Conservation (phyloP, 2,888 invertebrate genomes). For the Drosophila diplacantha region DNA sequence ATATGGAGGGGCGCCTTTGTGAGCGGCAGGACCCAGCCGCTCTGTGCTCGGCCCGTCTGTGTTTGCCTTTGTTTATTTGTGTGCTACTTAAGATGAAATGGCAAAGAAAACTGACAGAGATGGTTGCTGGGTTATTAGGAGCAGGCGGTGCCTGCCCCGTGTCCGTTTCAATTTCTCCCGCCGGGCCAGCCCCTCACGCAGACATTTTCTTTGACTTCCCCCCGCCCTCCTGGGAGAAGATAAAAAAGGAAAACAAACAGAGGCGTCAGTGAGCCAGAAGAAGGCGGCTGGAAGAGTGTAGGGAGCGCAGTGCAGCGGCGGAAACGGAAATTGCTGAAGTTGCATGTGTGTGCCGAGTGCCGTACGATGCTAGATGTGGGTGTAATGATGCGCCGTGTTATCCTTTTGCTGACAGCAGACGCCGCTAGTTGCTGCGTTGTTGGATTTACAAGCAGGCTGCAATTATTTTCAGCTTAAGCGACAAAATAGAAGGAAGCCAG, state of each 20-base stretch:
- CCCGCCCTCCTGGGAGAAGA: slow-evolving; percentile 42
- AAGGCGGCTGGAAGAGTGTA: slow-evolving; percentile 11
- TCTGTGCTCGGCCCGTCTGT: slow-evolving; percentile 27
- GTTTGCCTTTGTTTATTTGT: slow-evolving; percentile 62
- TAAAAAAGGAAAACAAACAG: slow-evolving; percentile 19
- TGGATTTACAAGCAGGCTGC: slow-evolving; percentile 73
- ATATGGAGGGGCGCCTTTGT: slow-evolving; percentile 53
- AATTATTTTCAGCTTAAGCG: slow-evolving; percentile 77
- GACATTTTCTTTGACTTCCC: slow-evolving; percentile 59
- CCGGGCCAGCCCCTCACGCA: slow-evolving; percentile 56
- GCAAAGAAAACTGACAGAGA: slow-evolving; percentile 63
- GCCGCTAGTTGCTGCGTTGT: slow-evolving; percentile 43
- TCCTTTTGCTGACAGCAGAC: slow-evolving; percentile 56
- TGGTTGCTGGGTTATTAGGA: slow-evolving; percentile 12
- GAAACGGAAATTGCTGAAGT: slow-evolving; percentile 73
- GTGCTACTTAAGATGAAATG: slow-evolving; percentile 72
- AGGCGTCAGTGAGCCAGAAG: slow-evolving; percentile 12
- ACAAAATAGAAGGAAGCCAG: slow-evolving; percentile 75
- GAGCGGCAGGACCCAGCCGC: slow-evolving; percentile 20
- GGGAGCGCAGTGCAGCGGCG: slow-evolving; percentile 48
- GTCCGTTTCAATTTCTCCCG: slow-evolving; percentile 65
- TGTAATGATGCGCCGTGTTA: slow-evolving; percentile 64
- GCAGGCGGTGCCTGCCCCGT: slow-evolving; percentile 36
- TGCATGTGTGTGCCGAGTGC: slow-evolving; percentile 42
- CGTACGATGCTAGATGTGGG: slow-evolving; percentile 23